phyloP scores from a whole-genome alignment of 2,888 invertebrate genomes.

The Plagodis pulveraria region DNA sequence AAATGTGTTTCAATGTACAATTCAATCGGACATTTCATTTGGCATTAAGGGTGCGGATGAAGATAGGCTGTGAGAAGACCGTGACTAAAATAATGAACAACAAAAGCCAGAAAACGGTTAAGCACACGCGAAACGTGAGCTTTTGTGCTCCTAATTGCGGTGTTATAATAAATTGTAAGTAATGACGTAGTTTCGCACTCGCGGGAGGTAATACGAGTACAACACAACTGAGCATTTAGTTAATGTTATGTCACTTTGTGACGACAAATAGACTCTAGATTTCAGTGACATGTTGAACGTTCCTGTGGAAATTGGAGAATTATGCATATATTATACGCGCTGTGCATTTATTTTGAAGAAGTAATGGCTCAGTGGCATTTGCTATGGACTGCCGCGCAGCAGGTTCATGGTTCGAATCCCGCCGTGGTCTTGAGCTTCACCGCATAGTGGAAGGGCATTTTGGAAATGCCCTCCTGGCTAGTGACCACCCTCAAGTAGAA shows the following conservation, averaged over 20 bases:
- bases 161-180: slow-evolving; percentile 31
- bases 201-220: slow-evolving; percentile 19
- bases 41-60: slow-evolving; percentile 14
- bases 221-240: slow-evolving; percentile 24
- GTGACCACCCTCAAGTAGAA: too few relatives aligned
- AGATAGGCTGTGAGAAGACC: slow-evolving; percentile 16
- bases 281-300: slow-evolving; percentile 10
- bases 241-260: slow-evolving; percentile 31
- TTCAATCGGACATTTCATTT: slow-evolving; percentile 24
- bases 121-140: slow-evolving; percentile 27
- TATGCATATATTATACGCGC: too few relatives aligned
- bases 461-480: too few relatives aligned
- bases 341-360: too few relatives aligned
- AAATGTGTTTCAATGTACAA: slow-evolving; percentile 20
- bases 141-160: slow-evolving; percentile 31
- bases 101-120: slow-evolving; percentile 21
- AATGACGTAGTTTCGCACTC: slow-evolving; percentile 24
- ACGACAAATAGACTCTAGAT: slow-evolving; percentile 24
- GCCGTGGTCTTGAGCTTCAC: too few relatives aligned
- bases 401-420: too few relatives aligned
- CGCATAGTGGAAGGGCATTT: too few relatives aligned
- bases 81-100: slow-evolving; percentile 33
- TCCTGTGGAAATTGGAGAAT: background rate
- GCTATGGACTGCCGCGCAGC: too few relatives aligned
- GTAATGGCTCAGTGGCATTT: too few relatives aligned